phyloP scores from a whole-genome alignment of 2,113 vertebrate genomes.

The Ceratotherium simum region DNA sequence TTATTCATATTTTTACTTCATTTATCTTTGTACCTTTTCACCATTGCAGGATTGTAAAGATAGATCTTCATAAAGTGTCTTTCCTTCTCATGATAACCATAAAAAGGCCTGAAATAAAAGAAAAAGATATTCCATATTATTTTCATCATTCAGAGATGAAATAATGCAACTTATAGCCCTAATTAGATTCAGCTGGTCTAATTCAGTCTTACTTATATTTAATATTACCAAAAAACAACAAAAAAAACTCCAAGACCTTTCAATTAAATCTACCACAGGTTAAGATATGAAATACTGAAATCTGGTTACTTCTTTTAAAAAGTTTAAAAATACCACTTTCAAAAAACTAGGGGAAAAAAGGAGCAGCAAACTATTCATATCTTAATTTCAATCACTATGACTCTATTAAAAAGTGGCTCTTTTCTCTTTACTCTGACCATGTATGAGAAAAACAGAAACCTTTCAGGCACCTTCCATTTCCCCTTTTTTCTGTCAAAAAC shows the following conservation, averaged over 20 bases:
- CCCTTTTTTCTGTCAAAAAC: not conserved
- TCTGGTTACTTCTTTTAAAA: not conserved
- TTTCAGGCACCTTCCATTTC: not conserved
- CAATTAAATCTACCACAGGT: conserved; percentile 32
- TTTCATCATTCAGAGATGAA: conserved; percentile 67
- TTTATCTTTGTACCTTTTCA: conserved; percentile 94
- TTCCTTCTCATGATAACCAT: conserved; percentile 97
- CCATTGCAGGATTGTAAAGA: conserved; percentile 98
- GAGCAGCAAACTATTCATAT: not conserved
- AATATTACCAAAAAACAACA: conserved; percentile 22
- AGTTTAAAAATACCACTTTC: conserved; percentile 4
- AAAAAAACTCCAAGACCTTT: not conserved
- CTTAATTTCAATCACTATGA: conserved; percentile 3
- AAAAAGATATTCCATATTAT: conserved; percentile 73
- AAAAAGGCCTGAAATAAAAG: conserved; percentile 94
- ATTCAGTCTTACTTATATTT: conserved; percentile 50
- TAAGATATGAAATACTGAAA: conserved; percentile 33
- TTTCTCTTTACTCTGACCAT: not conserved
- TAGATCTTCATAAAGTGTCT: conserved; percentile 99
- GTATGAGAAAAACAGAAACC: not conserved
- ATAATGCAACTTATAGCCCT: conserved; percentile 40
- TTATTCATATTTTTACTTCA: not conserved
- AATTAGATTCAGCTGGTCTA: conserved; percentile 14
- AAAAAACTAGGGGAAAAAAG: not conserved
- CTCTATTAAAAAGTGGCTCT: not conserved